phyloP scores from a whole-genome alignment of 2,888 invertebrate species.

The Antheraea yamamai region DNA sequence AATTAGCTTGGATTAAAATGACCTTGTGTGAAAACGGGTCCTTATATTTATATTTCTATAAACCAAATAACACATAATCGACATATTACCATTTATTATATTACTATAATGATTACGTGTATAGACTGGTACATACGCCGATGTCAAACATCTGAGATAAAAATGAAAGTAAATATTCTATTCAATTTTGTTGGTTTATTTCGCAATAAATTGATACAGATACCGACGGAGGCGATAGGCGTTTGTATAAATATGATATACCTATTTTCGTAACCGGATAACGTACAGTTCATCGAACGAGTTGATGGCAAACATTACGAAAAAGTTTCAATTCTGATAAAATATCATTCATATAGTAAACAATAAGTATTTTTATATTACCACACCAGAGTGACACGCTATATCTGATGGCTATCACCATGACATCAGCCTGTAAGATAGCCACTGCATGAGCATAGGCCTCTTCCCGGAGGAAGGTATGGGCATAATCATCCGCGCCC shows the following conservation, averaged over 20 bases:
- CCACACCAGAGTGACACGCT: too few species aligned
- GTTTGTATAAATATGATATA: conserved; percentile 3
- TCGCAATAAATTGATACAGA: conserved; percentile 1
- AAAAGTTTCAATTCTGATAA: neutral
- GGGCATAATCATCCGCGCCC: too few species aligned
- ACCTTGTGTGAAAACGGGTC: too few species aligned
- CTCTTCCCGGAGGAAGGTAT: too few species aligned
- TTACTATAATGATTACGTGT: neutral
- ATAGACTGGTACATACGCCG: neutral
- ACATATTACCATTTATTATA: neutral
- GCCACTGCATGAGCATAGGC: too few species aligned
- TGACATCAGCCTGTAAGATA: too few species aligned
- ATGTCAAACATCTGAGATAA: neutral
- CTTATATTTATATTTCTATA: too few species aligned
- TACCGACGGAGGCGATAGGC: neutral
- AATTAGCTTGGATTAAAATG: too few species aligned
- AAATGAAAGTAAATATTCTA: conserved; percentile 6
- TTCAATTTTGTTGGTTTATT: neutral
- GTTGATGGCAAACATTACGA: conserved; percentile 11
- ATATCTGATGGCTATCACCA: too few species aligned
- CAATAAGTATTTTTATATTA: neutral
- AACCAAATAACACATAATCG: neutral
- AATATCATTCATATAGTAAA: neutral
- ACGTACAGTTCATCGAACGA: conserved; percentile 8
- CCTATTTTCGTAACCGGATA: conserved; percentile 8